Base-by-base conservation (phyloP, 2,797 vertebrate species). In the Phoxinus dragarum region DNA sequence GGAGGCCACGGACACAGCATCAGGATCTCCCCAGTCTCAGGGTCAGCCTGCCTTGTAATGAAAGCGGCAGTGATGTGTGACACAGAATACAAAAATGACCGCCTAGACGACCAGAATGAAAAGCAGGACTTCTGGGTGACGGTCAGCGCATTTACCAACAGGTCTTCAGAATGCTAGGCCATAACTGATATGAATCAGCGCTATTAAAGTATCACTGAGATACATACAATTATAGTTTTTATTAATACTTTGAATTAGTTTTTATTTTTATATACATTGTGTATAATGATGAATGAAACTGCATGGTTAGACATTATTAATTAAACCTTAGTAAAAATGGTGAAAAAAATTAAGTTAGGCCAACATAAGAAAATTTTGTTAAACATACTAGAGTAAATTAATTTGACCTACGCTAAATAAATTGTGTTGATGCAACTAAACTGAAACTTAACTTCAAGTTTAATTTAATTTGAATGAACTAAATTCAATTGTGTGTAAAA, bases 41-140 rank as follows among this genome's bases (percentile, higher is more conserved):
- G 76, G 86, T 84, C 86, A 84, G 71, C 9, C 36, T 10, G 38
- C 67, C 75, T 64, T 80, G 42, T 84, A 64, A 87, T 84, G 67
- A 86, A 67, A 56, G 54, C 11, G n/a, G 31, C 42, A 23, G 67
- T 31, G 69, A 83, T 36, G 42, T 44, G 81, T 71, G 52, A 54
- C 56, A 19, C 36, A 56, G 81, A 84, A 87, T 84, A 80, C 73
- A 80, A 52, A 84, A 80, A 80, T 84, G 27, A 75, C n/a, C 1
- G 36, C 79, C 66, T 5, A 21, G 68, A n/a, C 2, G 47, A 74
- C 21, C 23, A 47, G 56, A 74, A 72, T 79, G 23, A 40, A 42
- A 77, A 52, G 27, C 47, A 80, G 73, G 36, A 44, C 42, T 40
- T 59, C 11, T n/a, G 31, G 47, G 40, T 83, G 23, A 73, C 19